Percentiles rank a stretch among this genome's conserved stretches.
Conservation (phyloP, 92 coral and sea anemone genomes). For the Paramuricea clavata region DNA sequence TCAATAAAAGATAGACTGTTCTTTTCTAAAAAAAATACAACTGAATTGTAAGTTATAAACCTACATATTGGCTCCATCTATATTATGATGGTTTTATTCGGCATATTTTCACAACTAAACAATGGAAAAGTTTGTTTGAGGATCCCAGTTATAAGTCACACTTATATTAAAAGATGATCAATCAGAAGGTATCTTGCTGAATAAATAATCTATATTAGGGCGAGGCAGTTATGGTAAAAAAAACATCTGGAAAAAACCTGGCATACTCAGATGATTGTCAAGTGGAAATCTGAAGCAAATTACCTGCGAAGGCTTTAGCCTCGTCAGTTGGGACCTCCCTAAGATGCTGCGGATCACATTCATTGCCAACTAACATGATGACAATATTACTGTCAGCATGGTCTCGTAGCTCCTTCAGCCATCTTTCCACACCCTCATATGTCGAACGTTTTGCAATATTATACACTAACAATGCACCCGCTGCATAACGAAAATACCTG, state of each 20-base stretch:
- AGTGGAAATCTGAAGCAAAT: neutral
- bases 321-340: constrained; percentile 99
- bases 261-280: neutral
- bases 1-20: constrained; percentile 97
- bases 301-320: constrained; percentile 99
- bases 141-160: too few species aligned
- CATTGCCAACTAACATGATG: constrained; percentile 95
- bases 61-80: too few species aligned
- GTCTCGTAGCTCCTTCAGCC: constrained; percentile 95
- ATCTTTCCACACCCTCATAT: constrained; percentile 93
- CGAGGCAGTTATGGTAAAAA: too few species aligned
- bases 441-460: constrained; percentile 98
- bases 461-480: constrained; percentile 92
- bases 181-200: too few species aligned
- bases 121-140: too few species aligned
- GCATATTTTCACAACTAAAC: too few species aligned
- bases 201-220: too few species aligned
- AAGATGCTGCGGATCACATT: constrained; percentile 89
- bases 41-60: neutral
- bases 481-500: constrained; percentile 94
- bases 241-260: too few species aligned
- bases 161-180: too few species aligned
- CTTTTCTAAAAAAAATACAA: constrained; percentile 75
- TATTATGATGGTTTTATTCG: too few species aligned
- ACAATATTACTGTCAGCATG: constrained; percentile 98